These are phyloP conservation scores for Sylvilagus bachmani DNA, from an alignment of 2,113 vertebrate genomes.

Conservation along the genomic window DNA sequence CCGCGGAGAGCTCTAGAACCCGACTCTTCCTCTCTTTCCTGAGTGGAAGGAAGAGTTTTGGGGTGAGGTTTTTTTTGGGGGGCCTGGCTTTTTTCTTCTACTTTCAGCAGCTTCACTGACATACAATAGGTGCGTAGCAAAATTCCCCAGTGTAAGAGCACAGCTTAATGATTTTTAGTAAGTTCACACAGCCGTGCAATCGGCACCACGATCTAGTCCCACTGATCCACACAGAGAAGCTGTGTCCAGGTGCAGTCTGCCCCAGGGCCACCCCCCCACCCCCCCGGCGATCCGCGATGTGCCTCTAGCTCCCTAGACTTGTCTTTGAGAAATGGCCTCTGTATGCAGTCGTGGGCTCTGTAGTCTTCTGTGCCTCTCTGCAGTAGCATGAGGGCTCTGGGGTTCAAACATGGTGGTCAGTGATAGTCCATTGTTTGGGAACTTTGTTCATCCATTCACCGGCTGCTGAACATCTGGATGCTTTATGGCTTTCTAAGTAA, in stretches of 20 bases:
- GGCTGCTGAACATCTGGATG: background rate
- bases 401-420: rapidly evolving
- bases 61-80: background rate
- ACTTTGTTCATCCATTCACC: background rate
- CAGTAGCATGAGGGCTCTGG: background rate
- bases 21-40: background rate
- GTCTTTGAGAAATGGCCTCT: background rate
- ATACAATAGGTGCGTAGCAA: background rate
- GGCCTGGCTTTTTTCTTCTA: background rate
- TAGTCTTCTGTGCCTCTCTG: background rate
- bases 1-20: background rate
- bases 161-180: background rate
- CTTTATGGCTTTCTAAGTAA: background rate
- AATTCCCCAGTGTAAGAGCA: background rate
- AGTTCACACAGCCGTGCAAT: background rate
- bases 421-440: too few species aligned
- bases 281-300: background rate
- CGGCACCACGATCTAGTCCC: background rate
- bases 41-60: background rate
- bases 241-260: rapidly evolving
- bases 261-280: background rate
- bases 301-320: background rate
- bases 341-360: background rate
- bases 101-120: background rate
- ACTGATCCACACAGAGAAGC: background rate